Conservation (phyloP, 2,888 invertebrate species). For the Acleris emargana region DNA sequence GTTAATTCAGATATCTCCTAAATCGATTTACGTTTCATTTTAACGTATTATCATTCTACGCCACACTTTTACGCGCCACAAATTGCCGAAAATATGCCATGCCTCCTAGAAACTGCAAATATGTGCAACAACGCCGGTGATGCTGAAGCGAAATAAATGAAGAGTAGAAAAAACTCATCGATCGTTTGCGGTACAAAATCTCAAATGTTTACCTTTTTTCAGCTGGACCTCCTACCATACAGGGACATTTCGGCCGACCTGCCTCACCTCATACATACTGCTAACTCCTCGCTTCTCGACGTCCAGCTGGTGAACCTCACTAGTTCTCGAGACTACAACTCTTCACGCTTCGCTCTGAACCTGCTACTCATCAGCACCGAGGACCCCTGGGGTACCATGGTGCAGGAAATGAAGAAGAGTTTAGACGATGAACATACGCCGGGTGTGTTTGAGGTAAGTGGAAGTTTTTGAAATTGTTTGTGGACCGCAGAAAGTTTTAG, state of each 20-base stretch:
- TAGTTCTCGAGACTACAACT: constrained; percentile 68
- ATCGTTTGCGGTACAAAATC: no score
- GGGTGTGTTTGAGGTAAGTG: constrained; percentile 86
- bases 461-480: no score
- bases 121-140: no score
- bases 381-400: constrained; percentile 61
- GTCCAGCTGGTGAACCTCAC: constrained; percentile 82
- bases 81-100: no score
- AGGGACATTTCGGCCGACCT: constrained; percentile 76
- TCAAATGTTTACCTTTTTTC: constrained; percentile 23
- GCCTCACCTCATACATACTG: constrained; percentile 87
- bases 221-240: constrained; percentile 81
- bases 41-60: no score
- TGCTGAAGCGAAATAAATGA: no score
- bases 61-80: no score
- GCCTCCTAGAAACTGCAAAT: no score
- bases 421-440: constrained; percentile 90
- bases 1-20: no score
- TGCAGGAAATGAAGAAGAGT: constrained; percentile 75
- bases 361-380: constrained; percentile 80
- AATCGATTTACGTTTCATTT: no score
- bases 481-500: not conserved
- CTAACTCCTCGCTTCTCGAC: constrained; percentile 86
- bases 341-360: constrained; percentile 85
- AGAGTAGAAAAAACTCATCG: no score